These are phyloP conservation scores for Gobius niger DNA, from an alignment of 2,113 vertebrate species.

Conservation along the genomic window DNA sequence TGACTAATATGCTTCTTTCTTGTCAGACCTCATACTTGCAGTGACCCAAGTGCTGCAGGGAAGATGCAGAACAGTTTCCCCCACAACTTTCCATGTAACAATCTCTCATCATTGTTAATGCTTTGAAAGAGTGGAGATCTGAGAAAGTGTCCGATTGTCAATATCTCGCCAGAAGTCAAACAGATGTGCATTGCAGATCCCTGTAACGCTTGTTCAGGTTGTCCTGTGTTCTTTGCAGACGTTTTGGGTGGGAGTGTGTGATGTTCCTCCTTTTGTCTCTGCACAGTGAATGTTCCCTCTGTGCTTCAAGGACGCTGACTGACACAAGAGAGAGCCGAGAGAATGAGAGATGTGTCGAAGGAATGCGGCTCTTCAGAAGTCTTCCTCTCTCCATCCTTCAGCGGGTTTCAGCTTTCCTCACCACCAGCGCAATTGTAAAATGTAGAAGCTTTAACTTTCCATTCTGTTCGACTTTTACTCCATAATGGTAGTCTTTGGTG, in stretches of 20 bases:
- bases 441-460: not conserved
- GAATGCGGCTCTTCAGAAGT: not conserved
- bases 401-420: not conserved
- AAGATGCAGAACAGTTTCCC: too few species aligned
- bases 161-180: slow-evolving; percentile 1
- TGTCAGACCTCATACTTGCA: too few species aligned
- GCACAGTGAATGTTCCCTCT: slow-evolving; percentile 29
- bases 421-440: not conserved
- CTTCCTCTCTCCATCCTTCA: not conserved
- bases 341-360: slow-evolving; percentile 6
- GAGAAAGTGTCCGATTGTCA: slow-evolving; percentile 27
- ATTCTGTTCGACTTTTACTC: not conserved
- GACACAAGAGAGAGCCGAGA: slow-evolving; percentile 12
- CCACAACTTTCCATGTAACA: too few species aligned
- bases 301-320: slow-evolving; percentile 42
- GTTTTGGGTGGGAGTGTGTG: not conserved
- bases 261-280: slow-evolving; percentile 33
- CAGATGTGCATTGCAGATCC: not conserved
- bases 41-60: too few species aligned
- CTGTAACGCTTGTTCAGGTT: slow-evolving; percentile 1
- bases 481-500: not conserved
- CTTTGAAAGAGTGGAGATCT: not conserved
- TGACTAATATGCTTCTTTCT: too few species aligned
- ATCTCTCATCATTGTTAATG: too few species aligned
- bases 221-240: slow-evolving; percentile 23